Evolutionary conservation across 2,888 invertebrate genomes (phyloP).

Genomic region (Agrochola circellaris): DNA sequence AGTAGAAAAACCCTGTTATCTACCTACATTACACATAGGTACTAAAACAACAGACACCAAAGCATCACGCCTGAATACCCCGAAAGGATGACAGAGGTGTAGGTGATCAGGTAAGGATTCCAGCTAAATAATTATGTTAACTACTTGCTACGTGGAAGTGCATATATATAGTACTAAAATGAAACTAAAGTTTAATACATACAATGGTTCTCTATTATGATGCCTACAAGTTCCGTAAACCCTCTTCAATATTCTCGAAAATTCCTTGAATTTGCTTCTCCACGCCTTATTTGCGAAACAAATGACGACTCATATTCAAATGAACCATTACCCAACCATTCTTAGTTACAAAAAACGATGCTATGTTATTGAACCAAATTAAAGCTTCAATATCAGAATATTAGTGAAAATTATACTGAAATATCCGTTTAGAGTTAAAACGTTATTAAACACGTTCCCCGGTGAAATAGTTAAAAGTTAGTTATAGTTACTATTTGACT

Average conservation of each 20-base stretch:
- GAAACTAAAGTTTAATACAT: background rate
- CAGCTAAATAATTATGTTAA: background rate
- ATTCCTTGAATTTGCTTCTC: constrained; percentile 19
- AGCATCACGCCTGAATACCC: background rate
- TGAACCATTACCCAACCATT: constrained; percentile 4
- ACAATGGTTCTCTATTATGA: background rate
- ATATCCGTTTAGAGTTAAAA: constrained; percentile 52
- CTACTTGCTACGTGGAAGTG: too few relatives aligned
- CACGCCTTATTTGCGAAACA: background rate
- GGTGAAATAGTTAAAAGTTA: constrained; percentile 68
- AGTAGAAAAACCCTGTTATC: background rate
- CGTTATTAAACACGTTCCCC: constrained; percentile 66
- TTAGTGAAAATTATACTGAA: constrained; percentile 43
- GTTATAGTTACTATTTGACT: constrained; percentile 70
- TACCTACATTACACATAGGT: background rate
- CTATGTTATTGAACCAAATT: constrained; percentile 16
- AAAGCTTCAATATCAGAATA: background rate
- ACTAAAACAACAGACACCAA: background rate
- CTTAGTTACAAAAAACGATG: background rate
- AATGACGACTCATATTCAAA: constrained; percentile 23
- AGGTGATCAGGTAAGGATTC: background rate
- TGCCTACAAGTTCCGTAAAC: background rate
- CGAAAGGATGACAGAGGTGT: background rate
- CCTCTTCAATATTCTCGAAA: background rate
- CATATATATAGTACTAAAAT: too few relatives aligned